A percentile compares a stretch with the other conserved stretches of the same genome.
Conservation (phyloP, 64 coral and sea anemone genomes). For the Hydrozoanthus tunicans region DNA sequence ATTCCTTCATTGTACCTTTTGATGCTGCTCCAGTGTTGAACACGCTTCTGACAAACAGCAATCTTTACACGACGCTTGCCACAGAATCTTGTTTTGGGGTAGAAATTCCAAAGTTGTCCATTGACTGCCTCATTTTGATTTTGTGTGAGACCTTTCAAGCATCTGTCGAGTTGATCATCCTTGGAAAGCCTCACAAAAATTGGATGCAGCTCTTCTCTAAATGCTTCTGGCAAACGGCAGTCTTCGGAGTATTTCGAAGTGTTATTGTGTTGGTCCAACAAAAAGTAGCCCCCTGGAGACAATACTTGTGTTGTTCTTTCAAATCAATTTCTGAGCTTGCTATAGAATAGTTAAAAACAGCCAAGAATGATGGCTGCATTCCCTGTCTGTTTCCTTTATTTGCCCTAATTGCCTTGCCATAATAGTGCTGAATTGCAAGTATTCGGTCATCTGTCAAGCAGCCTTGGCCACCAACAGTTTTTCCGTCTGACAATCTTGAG, state of each 20-base stretch:
- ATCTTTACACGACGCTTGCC: not conserved
- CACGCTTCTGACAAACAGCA: not conserved
- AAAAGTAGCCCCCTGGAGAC: not conserved
- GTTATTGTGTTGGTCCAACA: slow-evolving; percentile 12
- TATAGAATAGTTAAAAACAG: not conserved
- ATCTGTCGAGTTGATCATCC: not conserved
- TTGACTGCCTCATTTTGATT: not conserved
- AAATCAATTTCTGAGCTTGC: slow-evolving; percentile 3
- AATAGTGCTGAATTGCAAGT: not conserved
- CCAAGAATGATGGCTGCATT: not conserved
- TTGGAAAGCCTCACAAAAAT: not conserved
- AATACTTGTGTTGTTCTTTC: slow-evolving; percentile 17
- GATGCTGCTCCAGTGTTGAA: not conserved
- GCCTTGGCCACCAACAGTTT: too few species aligned
- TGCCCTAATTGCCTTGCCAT: not conserved
- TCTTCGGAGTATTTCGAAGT: not conserved
- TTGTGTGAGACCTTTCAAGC: not conserved
- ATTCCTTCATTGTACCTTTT: not conserved
- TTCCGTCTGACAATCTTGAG: too few species aligned
- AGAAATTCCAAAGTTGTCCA: not conserved
- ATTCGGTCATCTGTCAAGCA: too few species aligned
- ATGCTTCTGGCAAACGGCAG: not conserved
- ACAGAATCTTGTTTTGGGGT: not conserved
- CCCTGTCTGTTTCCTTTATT: not conserved
- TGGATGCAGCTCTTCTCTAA: not conserved